phyloP scores from a whole-genome alignment of 2,888 invertebrate genomes.

The Pseudeuparius sepicola region DNA sequence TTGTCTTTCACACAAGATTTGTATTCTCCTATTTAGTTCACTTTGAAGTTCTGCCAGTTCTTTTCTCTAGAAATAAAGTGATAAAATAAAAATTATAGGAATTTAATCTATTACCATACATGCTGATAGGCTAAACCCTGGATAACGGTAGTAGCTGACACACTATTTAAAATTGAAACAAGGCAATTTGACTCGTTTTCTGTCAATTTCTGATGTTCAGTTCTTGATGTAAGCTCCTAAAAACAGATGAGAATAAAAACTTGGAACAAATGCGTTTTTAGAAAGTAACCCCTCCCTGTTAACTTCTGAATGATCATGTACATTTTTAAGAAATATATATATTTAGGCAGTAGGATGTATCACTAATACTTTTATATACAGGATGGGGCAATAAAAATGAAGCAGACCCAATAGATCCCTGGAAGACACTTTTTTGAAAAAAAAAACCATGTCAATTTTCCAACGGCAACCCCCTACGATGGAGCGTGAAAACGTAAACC shows the following conservation, averaged over 20 bases:
- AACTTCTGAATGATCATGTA: too few species aligned
- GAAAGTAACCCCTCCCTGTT: too few species aligned
- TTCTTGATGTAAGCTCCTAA: constrained; percentile 46
- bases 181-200: constrained; percentile 52
- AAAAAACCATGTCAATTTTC: too few species aligned
- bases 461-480: too few species aligned
- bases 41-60: constrained; percentile 61
- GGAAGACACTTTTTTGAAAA: too few species aligned
- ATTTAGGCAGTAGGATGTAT: too few species aligned
- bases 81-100: constrained; percentile 5
- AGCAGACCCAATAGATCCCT: too few species aligned
- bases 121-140: constrained; percentile 62
- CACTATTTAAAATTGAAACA: constrained; percentile 53
- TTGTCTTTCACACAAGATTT: constrained; percentile 51
- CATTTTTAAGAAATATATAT: too few species aligned
- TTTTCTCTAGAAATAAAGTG: constrained; percentile 47
- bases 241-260: constrained; percentile 15
- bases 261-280: too few species aligned
- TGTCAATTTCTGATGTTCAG: constrained; percentile 43
- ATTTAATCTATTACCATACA: constrained; percentile 48
- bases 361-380: too few species aligned
- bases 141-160: constrained; percentile 57
- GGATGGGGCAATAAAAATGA: too few species aligned
- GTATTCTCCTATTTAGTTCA: constrained; percentile 54
- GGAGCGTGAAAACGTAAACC: too few species aligned